Evolutionary conservation across 64 coral and sea anemone genomes (phyloP).

Genomic region (Montipora foliosa): DNA sequence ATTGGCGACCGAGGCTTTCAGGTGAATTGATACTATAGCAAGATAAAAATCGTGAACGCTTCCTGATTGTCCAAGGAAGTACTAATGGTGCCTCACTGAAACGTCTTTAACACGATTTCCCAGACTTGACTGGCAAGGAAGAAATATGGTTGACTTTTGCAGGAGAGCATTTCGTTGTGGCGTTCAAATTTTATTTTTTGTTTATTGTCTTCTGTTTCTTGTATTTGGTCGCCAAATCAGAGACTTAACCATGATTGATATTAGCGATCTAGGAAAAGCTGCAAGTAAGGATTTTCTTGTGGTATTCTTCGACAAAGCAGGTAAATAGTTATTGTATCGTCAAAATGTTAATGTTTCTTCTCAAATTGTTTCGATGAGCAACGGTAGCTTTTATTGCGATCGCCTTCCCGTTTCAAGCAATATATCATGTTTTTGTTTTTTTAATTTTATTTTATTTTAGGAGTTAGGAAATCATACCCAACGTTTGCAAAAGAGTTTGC

Average conservation of each 20-base stretch:
- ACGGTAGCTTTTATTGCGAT: background rate
- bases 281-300: constrained; percentile 32
- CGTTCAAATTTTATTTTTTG: background rate
- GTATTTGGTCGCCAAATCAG: background rate
- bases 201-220: background rate
- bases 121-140: background rate
- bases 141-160: background rate
- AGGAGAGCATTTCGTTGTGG: background rate
- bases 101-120: background rate
- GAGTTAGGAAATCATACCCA: constrained; percentile 31
- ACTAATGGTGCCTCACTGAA: background rate
- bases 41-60: background rate
- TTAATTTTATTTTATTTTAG: background rate
- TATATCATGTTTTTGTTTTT: background rate
- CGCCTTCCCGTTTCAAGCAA: background rate
- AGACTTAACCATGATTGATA: background rate
- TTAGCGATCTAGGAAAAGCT: constrained; percentile 9
- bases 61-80: background rate
- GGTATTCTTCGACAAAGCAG: constrained; percentile 52
- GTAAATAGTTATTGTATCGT: background rate
- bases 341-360: background rate
- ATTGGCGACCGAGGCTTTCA: background rate
- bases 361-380: background rate
- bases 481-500: constrained; percentile 19
- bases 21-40: background rate